Evolutionary conservation across 1,140 invertebrate species (phyloP).

Genomic region (Sipha flava): DNA sequence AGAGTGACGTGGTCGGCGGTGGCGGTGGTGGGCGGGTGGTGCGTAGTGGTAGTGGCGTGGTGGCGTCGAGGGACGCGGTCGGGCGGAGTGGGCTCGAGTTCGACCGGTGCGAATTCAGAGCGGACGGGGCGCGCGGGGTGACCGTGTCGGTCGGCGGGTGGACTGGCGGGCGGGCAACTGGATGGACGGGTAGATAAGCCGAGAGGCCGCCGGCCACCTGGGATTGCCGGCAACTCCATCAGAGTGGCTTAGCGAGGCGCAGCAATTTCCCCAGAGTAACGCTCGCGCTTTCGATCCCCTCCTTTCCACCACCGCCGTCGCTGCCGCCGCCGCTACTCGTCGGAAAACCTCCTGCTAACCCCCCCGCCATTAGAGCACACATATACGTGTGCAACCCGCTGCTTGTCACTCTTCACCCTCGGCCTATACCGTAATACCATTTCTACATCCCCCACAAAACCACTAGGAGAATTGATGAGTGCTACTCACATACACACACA

Average conservation of each 20-base stretch:
- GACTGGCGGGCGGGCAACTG: not conserved
- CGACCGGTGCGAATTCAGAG: slow-evolving; percentile 19
- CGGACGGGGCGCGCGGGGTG: not conserved
- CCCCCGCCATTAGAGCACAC: not conserved
- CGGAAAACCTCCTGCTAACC: not conserved
- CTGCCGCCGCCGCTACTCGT: not conserved
- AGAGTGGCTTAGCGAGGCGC: slow-evolving; percentile 32
- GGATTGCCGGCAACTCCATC: slow-evolving; percentile 30
- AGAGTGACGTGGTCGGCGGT: not conserved
- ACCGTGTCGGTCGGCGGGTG: not conserved
- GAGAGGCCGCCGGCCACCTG: slow-evolving; percentile 29
- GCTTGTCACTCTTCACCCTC: not conserved
- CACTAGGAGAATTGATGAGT: slow-evolving; percentile 21
- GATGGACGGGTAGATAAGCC: slow-evolving; percentile 9
- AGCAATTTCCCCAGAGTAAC: slow-evolving; percentile 31
- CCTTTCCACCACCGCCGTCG: not conserved
- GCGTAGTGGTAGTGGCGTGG: not conserved
- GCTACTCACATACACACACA: not conserved
- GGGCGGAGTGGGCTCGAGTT: not conserved
- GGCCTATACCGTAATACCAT: not conserved
- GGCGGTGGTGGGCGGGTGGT: not conserved
- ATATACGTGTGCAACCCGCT: not conserved
- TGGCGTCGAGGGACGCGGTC: not conserved
- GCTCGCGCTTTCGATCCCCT: not conserved
- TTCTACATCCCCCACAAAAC: not conserved